phyloP scores from a whole-genome alignment of 2,888 invertebrate species.

The Mayetiola destructor region DNA sequence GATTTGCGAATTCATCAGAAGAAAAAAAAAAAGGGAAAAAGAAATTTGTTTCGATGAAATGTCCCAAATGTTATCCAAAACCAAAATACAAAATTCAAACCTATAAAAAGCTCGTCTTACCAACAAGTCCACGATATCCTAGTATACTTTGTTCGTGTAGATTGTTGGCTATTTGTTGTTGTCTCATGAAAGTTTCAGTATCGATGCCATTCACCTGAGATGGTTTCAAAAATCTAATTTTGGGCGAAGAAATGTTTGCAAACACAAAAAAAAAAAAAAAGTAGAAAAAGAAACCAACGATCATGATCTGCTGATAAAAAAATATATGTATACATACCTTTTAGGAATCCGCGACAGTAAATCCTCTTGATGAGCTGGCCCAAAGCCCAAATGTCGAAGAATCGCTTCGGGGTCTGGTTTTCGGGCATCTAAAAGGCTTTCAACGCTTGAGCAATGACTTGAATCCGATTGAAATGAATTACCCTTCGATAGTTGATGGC shows the following conservation, averaged over 20 bases:
- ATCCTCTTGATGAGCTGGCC: constrained; percentile 52
- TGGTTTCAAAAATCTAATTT: constrained; percentile 55
- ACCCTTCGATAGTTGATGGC: constrained; percentile 38
- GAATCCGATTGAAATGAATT: constrained; percentile 37
- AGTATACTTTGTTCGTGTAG: constrained; percentile 61
- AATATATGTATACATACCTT: constrained; percentile 19
- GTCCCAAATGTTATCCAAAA: neutral
- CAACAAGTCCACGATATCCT: constrained; percentile 63
- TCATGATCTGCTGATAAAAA: neutral
- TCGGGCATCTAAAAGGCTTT: constrained; percentile 67
- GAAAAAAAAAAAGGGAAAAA: neutral
- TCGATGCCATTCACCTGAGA: constrained; percentile 63
- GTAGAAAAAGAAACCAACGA: neutral
- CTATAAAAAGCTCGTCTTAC: constrained; percentile 30
- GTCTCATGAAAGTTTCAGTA: constrained; percentile 57
- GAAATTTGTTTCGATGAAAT: constrained; percentile 6
- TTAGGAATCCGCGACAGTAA: constrained; percentile 66
- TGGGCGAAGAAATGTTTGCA: neutral
- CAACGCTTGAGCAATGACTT: constrained; percentile 61
- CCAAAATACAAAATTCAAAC: neutral
- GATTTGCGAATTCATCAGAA: neutral
- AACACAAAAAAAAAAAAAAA: neutral
- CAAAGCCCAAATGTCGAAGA: constrained; percentile 65
- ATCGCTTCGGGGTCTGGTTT: constrained; percentile 83
- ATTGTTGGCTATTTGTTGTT: constrained; percentile 56